Evolutionary conservation across 1,140 invertebrate genomes (phyloP).

Genomic region (Brachionus rotundiformis): DNA sequence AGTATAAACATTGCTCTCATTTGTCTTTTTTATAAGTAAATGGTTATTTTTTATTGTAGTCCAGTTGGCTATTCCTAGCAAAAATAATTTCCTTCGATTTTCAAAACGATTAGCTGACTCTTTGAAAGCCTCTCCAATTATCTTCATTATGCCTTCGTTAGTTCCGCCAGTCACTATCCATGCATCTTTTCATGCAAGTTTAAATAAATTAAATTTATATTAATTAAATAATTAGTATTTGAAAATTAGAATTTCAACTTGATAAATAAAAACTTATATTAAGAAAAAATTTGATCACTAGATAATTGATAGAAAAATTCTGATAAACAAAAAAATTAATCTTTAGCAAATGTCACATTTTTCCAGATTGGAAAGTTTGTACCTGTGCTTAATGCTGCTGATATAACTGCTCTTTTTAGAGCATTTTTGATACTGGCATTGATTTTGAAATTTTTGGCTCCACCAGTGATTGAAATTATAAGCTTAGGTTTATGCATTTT

Average conservation of each 20-base stretch:
- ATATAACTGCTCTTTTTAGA: slow-evolving; percentile 13
- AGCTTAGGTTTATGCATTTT: slow-evolving; percentile 59
- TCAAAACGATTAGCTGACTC: slow-evolving; percentile 55
- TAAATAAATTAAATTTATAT: background rate
- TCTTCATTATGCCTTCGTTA: slow-evolving; percentile 65
- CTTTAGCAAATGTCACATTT: background rate
- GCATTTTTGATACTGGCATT: slow-evolving; percentile 7
- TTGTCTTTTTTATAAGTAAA: background rate
- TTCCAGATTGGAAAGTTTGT: background rate
- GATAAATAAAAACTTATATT: no score
- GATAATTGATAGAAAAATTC: no score
- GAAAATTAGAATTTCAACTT: no score
- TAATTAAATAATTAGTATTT: no score
- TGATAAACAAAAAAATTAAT: no score
- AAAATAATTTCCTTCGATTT: background rate
- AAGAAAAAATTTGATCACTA: no score
- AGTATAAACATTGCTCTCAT: background rate
- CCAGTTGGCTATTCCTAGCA: slow-evolving; percentile 62
- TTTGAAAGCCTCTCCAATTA: slow-evolving; percentile 65
- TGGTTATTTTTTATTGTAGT: slow-evolving; percentile 58
- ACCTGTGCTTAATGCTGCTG: slow-evolving; percentile 16
- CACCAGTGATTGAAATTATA: slow-evolving; percentile 65
- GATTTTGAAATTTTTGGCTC: slow-evolving; percentile 58
- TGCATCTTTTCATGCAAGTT: slow-evolving; percentile 56
- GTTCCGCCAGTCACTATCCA: slow-evolving; percentile 66